These are phyloP conservation scores for Coremacera marginata DNA, from an alignment of 2,888 invertebrate genomes.

Conservation along the genomic window DNA sequence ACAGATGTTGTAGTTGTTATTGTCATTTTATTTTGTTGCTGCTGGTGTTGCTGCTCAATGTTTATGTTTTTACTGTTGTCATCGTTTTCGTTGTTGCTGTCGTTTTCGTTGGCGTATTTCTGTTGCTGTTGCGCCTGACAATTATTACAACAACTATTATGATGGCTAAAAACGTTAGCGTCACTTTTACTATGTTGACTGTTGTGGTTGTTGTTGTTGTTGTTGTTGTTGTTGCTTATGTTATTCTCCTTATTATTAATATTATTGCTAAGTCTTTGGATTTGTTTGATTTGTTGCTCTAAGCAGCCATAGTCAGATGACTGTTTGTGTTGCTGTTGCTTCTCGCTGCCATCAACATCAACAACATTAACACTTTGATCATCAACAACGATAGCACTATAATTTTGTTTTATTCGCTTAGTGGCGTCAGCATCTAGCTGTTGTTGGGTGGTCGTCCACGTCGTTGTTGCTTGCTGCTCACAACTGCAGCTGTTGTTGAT, in stretches of 20 bases:
- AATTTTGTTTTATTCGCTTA: conserved; percentile 5
- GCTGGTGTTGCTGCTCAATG: conserved; percentile 34
- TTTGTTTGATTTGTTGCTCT: conserved; percentile 51
- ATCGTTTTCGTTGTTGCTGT: conserved; percentile 48
- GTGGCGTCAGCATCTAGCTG: neutral
- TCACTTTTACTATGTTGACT: conserved; percentile 15
- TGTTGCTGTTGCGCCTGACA: conserved; percentile 57
- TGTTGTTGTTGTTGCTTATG: conserved; percentile 39
- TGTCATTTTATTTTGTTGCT: conserved; percentile 49
- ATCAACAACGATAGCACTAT: conserved; percentile 36
- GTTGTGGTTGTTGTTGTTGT: conserved; percentile 30
- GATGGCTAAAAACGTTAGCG: conserved; percentile 42
- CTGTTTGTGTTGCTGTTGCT: conserved; percentile 28
- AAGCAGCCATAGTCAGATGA: conserved; percentile 11
- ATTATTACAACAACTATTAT: conserved; percentile 59
- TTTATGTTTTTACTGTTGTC: conserved; percentile 19
- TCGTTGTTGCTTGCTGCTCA: conserved; percentile 1
- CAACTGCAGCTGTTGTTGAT: conserved; percentile 49
- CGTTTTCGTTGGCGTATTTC: conserved; percentile 46
- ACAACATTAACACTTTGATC: conserved; percentile 31
- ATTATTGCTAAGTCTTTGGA: conserved; percentile 65
- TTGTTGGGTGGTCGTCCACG: conserved; percentile 40
- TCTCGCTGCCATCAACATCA: conserved; percentile 34
- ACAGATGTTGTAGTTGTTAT: conserved; percentile 51
- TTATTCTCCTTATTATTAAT: conserved; percentile 48